Conservation (phyloP, 2,888 invertebrate genomes). For the Eurytoma californica region DNA sequence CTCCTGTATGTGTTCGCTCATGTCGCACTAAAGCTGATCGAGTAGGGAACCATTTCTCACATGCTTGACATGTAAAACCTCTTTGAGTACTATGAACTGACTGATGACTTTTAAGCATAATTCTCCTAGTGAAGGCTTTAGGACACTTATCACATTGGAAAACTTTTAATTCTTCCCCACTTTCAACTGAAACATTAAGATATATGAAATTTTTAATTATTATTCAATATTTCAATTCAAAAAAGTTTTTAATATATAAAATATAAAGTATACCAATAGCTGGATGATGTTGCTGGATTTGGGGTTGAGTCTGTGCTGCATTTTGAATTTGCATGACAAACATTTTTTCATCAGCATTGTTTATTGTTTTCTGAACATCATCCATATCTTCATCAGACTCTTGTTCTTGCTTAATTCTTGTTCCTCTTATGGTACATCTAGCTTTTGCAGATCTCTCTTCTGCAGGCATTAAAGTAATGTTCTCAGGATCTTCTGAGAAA, state of each 20-base stretch:
- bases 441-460: slow-evolving; percentile 73
- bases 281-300: slow-evolving; percentile 36
- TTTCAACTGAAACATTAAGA: slow-evolving; percentile 62
- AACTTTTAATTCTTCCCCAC: slow-evolving; percentile 75
- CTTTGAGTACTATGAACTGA: slow-evolving; percentile 80
- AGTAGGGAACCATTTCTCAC: slow-evolving; percentile 83
- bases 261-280: slow-evolving; percentile 38
- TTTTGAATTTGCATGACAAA: slow-evolving; percentile 70
- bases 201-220: background rate
- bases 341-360: slow-evolving; percentile 69
- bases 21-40: slow-evolving; percentile 83
- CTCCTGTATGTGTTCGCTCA: slow-evolving; percentile 81
- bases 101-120: slow-evolving; percentile 79
- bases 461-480: slow-evolving; percentile 75
- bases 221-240: background rate
- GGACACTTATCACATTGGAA: slow-evolving; percentile 81
- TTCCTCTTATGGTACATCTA: slow-evolving; percentile 71
- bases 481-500: slow-evolving; percentile 74
- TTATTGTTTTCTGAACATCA: slow-evolving; percentile 69
- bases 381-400: slow-evolving; percentile 72
- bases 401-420: slow-evolving; percentile 73
- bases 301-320: slow-evolving; percentile 32
- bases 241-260: background rate
- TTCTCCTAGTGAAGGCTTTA: slow-evolving; percentile 79
- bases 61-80: slow-evolving; percentile 78